Conservation (phyloP, 2,113 vertebrate genomes). For the Mirounga angustirostris region DNA sequence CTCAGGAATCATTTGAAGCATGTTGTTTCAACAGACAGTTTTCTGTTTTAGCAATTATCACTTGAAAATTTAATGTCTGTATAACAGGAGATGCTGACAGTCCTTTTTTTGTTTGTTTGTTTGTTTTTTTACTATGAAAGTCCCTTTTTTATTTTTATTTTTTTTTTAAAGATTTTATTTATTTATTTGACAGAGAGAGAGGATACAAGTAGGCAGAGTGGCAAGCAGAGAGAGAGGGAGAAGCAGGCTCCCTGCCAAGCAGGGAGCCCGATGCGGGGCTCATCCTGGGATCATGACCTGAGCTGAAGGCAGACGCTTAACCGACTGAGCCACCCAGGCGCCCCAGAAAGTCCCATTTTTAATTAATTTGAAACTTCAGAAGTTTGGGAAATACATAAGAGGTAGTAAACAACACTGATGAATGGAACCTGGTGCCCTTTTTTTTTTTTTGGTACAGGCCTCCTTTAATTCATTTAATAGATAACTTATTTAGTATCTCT, state of each 20-base stretch:
- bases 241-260: no score
- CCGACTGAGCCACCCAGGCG: no score
- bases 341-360: neutral
- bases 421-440: neutral
- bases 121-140: neutral
- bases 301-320: no score
- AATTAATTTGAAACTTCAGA: constrained; percentile 33
- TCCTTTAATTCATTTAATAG: neutral
- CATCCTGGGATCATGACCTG: no score
- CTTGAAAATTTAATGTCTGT: constrained; percentile 22
- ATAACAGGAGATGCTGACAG: neutral
- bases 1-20: neutral
- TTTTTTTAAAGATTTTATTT: no score
- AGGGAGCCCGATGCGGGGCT: no score
- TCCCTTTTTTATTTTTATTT: neutral
- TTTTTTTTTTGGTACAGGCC: neutral
- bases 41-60: neutral
- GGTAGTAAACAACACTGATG: neutral
- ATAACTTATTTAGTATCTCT: neutral
- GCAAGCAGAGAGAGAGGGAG: no score
- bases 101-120: neutral
- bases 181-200: no score
- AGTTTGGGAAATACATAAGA: neutral
- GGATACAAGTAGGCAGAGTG: no score
- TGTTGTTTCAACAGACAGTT: neutral